Base-by-base conservation (phyloP, 2,797 vertebrate species). In the Hyperoplus lanceolatus region DNA sequence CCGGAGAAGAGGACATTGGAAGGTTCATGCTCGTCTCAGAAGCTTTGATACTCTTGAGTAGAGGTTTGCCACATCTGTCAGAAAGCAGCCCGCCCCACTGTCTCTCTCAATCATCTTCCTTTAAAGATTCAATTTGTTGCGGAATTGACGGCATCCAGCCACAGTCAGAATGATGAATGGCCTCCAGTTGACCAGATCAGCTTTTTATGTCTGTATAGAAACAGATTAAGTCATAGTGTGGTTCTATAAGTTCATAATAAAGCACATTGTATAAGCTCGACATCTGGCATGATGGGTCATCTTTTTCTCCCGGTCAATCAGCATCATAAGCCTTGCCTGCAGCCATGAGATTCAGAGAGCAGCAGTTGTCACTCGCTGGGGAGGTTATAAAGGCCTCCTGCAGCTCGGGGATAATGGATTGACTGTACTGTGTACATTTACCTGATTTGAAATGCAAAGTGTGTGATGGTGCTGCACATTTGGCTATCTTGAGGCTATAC, bases 371-470 rank as follows among this genome's bases (percentile, higher is more conserved):
- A 73, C 72, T 29, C 6, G 6, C 13, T 41, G 4, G 71, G 64
- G 42, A 69, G 63, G 60, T 8, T 74, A n/a, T 70, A n/a, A 83
- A 75, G 45, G 76, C 67, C 21, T 81, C 71, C 58, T 79, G 59
- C 74, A 80, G 68, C 18, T 64, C 43, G 14, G 62, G 81, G 73
- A 80, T 77, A 75, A 84, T 55, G 59, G 67, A 60, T 79, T 61
- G 56, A 79, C 77, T 72, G 67, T 73, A 70, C 57, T 68, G 49
- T 61, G 41, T 76, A 75, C 63, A 55, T 85, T 75, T 61, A 85
- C 86, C 71, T 87, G 79, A 86, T 86, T 83, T 75, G 73, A 83
- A 69, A 90, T 88, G 88, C 71, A 80, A 78, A 82, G 42, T 43
- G 42, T 82, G 58, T 75, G 69, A 85, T 87, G 75, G 58, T 56